These are phyloP conservation scores for Naso thynnoides DNA, from an alignment of 2,797 vertebrate genomes.

Conservation along the genomic window DNA sequence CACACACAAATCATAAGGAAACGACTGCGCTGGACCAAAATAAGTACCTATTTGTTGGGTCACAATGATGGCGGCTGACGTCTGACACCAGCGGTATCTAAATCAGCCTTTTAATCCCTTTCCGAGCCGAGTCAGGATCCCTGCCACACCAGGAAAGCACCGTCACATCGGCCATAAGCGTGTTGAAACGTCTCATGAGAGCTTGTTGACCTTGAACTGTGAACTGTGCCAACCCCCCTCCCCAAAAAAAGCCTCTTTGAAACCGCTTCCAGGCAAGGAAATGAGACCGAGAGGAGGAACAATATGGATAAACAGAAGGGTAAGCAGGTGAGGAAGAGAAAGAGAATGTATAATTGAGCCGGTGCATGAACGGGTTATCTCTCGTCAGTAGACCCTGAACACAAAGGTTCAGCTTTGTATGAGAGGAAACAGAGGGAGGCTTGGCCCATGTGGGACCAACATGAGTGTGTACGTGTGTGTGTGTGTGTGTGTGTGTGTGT, in stretches of 20 bases:
- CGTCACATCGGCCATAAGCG: not conserved
- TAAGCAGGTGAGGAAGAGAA: constrained; percentile 39
- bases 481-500: constrained; percentile 33
- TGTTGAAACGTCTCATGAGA: constrained; percentile 23
- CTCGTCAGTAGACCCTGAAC: constrained; percentile 55
- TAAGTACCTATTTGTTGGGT: not conserved
- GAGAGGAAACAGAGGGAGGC: constrained; percentile 39
- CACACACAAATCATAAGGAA: constrained; percentile 29
- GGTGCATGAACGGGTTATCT: constrained; percentile 66
- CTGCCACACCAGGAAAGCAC: not conserved
- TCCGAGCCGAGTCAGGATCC: constrained; percentile 11
- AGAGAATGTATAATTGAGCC: constrained; percentile 46
- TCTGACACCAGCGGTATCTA: constrained; percentile 7
- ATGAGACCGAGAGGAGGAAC: constrained; percentile 22
- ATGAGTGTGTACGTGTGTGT: constrained; percentile 5
- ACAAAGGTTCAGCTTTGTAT: constrained; percentile 64
- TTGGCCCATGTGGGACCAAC: constrained; percentile 40
- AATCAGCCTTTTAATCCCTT: constrained; percentile 38
- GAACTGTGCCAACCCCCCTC: constrained; percentile 8
- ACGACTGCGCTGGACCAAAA: not conserved
- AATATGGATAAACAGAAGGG: constrained; percentile 7
- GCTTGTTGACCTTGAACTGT: constrained; percentile 58
- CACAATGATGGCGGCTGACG: not conserved
- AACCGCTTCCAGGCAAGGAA: constrained; percentile 1
- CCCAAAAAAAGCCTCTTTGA: not conserved